A percentile compares a stretch with the other conserved stretches of the same genome.
phyloP scores from a whole-genome alignment of 1,140 invertebrate species.

The Habropoda laboriosa region DNA sequence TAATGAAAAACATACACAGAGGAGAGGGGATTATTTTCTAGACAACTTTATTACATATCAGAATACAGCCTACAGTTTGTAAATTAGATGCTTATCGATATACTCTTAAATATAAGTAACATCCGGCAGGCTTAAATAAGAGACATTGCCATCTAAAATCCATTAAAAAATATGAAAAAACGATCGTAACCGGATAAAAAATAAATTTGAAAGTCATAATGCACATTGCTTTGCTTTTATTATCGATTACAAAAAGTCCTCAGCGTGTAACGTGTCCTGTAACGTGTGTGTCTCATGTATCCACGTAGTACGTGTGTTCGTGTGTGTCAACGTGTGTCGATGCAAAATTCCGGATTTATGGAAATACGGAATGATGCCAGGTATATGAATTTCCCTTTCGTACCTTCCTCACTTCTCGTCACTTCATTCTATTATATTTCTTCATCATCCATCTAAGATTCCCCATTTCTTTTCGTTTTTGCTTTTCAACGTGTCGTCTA shows the following conservation, averaged over 20 bases:
- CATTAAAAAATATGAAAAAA: conserved; percentile 76
- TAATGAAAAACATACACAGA: neutral
- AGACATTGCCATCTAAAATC: conserved; percentile 73
- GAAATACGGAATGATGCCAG: conserved; percentile 37
- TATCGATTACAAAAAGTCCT: conserved; percentile 72
- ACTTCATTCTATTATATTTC: neutral
- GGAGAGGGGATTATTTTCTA: conserved; percentile 74
- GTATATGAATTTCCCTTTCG: conserved; percentile 39
- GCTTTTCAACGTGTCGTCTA: conserved; percentile 41
- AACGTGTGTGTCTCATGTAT: conserved; percentile 31
- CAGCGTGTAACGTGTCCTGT: conserved; percentile 52
- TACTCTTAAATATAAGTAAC: conserved; percentile 80
- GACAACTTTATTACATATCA: conserved; percentile 80
- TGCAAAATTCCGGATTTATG: conserved; percentile 53
- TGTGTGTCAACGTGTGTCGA: conserved; percentile 13
- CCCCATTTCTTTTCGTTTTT: neutral
- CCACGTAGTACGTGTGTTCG: conserved; percentile 4
- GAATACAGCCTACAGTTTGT: conserved; percentile 79
- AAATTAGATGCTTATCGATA: conserved; percentile 79
- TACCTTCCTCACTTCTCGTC: conserved; percentile 16
- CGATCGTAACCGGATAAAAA: conserved; percentile 72
- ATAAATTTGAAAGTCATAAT: conserved; percentile 70
- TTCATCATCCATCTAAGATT: too few relatives aligned
- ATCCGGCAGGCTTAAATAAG: conserved; percentile 76
- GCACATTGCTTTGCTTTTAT: conserved; percentile 65